Evolutionary conservation across 1,140 invertebrate species (phyloP).

Genomic region (Eupristina koningsbergeri): DNA sequence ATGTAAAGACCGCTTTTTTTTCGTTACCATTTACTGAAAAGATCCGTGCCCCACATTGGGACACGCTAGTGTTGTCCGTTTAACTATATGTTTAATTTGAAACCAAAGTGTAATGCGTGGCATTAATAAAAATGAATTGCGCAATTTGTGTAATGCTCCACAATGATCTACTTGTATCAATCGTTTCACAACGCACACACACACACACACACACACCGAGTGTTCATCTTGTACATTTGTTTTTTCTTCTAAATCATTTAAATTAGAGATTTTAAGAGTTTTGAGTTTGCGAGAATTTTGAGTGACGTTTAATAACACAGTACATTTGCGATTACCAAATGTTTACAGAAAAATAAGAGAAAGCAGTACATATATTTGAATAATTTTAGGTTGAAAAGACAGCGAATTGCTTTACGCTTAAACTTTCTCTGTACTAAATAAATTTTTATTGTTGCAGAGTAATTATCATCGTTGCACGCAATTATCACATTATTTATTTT

Average conservation of each 20-base stretch:
- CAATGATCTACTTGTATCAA: not conserved
- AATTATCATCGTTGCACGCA: not conserved
- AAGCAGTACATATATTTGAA: slow-evolving; percentile 31
- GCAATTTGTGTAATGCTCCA: not conserved
- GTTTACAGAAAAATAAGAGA: slow-evolving; percentile 23
- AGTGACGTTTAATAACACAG: not conserved
- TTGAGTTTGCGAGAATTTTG: not conserved
- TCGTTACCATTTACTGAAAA: too few relatives aligned
- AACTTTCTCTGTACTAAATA: slow-evolving; percentile 32
- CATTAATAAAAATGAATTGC: not conserved
- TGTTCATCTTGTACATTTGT: not conserved
- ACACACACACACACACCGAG: too few relatives aligned
- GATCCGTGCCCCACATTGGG: too few relatives aligned
- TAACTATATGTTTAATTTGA: not conserved
- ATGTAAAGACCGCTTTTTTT: too few relatives aligned
- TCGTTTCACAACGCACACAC: not conserved
- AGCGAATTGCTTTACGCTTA: not conserved
- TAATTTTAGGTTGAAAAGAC: slow-evolving; percentile 33
- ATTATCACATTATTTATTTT: slow-evolving; percentile 1
- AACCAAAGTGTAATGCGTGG: too few relatives aligned
- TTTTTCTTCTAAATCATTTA: not conserved
- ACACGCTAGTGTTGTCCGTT: not conserved
- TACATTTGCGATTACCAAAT: slow-evolving; percentile 1
- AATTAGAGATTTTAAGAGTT: not conserved
- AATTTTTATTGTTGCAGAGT: slow-evolving; percentile 26